phyloP scores from a whole-genome alignment of 2,797 vertebrate genomes.

The Acanthurus lineatus region DNA sequence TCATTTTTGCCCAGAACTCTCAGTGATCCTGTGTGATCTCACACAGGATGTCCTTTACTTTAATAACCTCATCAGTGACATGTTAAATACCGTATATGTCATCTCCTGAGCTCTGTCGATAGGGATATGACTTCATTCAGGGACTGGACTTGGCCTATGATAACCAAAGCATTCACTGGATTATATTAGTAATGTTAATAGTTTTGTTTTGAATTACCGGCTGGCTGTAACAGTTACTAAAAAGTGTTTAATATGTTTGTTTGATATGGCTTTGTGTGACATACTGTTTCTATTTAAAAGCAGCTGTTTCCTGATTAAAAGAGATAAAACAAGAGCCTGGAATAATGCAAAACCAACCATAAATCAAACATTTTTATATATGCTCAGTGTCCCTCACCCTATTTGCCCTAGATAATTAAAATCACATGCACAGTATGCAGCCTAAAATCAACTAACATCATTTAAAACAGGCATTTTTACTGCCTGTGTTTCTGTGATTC shows the following conservation, averaged over 20 bases:
- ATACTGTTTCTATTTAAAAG: background rate
- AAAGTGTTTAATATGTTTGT: background rate
- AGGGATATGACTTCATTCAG: constrained; percentile 26
- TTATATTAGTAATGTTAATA: background rate
- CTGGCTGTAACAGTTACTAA: background rate
- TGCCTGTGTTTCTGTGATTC: constrained; percentile 16
- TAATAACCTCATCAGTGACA: constrained; percentile 14
- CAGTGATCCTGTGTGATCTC: constrained; percentile 8
- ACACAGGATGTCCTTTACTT: constrained; percentile 31
- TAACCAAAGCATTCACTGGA: background rate
- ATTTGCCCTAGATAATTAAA: constrained; percentile 2
- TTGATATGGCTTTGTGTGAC: background rate
- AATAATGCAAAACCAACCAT: background rate
- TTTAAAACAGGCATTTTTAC: constrained; percentile 2
- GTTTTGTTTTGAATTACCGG: constrained; percentile 1
- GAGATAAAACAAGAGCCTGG: background rate
- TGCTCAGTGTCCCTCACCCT: background rate
- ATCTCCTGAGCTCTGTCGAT: background rate
- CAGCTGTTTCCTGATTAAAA: background rate
- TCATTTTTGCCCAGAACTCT: background rate
- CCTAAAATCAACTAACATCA: background rate
- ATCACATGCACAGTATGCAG: background rate
- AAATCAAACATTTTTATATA: background rate
- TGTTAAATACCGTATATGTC: background rate
- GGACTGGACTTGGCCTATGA: constrained; percentile 13